Evolutionary conservation across 2,113 vertebrate genomes (phyloP), one percentile per base, ranked within the genome.

Genomic region (Ovibos moschatus): DNA sequence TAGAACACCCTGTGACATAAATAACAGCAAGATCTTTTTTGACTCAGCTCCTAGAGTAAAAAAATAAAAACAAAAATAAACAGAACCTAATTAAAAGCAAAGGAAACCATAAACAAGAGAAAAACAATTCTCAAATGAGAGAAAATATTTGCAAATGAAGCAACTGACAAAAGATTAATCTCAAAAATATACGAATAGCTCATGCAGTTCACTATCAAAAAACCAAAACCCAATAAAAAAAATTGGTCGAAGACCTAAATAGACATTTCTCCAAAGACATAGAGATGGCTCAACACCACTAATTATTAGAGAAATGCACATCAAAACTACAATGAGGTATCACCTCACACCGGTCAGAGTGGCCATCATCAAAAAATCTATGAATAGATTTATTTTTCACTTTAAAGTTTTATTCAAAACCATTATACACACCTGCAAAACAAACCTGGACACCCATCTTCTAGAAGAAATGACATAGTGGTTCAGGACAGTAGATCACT

Each of bases 351-450:
- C 0, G 2, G 67, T 40, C 67, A 71, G n/a, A 71, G 67, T 40
- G 67, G 67, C 67, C 67, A 71, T 23, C n/a, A 40, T 40, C n/a
- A 71, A 71, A 71, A 71, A 71, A 71, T 40, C n/a, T 40, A 71
- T 71, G 67, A 71, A 71, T 6, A 71, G 10, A 36, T 40, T 71
- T 40, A 71, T 40, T 71, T 71, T 71, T 40, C 67, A 23, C n/a
- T 71, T 12, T 71, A 36, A 94, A 94, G 19, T 94, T 94, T 89
- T 92, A 89, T 82, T 92, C 53, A 82, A 23, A 88, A 89, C 50
- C 36, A 94, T 47, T 57, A 94, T 7, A 89, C 4, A 78, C 11
- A 94, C 15, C 82, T 55, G 16, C 1, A 95, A 83, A 55, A 67
- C 8, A 93, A 64, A 87, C 10, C 10, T 36, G 45, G 13, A 92